A percentile compares a stretch with the other conserved stretches of the same genome.
Evolutionary conservation across 2,888 invertebrate species (phyloP).

Genomic region (Rhingia rostrata): DNA sequence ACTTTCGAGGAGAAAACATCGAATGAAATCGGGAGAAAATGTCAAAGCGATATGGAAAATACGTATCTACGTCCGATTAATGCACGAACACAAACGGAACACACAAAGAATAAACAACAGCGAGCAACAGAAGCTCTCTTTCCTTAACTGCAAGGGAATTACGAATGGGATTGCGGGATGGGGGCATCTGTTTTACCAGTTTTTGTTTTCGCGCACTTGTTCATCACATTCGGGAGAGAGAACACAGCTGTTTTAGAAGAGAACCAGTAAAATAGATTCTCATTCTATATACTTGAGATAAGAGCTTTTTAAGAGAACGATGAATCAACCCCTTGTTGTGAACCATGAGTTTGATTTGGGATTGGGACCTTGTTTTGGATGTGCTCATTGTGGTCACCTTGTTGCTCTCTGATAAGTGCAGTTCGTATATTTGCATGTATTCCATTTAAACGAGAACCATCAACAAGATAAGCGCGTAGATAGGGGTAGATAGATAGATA

Average conservation of each 20-base stretch:
- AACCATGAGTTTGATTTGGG: background rate
- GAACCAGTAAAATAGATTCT: background rate
- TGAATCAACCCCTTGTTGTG: background rate
- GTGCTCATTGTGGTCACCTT: background rate
- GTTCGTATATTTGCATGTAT: background rate
- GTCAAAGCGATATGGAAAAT: conserved; percentile 30
- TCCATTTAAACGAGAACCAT: conserved; percentile 6
- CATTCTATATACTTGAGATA: background rate
- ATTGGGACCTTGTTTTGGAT: background rate
- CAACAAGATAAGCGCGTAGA: background rate
- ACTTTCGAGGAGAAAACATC: conserved; percentile 16
- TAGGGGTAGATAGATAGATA: background rate
- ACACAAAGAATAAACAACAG: conserved; percentile 56
- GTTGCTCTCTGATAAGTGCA: conserved; percentile 21
- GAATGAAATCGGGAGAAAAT: conserved; percentile 34
- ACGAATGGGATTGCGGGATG: background rate
- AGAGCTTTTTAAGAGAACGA: conserved; percentile 24
- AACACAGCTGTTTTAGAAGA: conserved; percentile 1
- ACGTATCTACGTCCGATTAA: conserved; percentile 47
- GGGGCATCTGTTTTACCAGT: conserved; percentile 54
- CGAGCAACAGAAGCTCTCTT: conserved; percentile 68
- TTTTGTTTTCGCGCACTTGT: conserved; percentile 39
- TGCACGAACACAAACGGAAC: conserved; percentile 46
- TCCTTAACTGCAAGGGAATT: conserved; percentile 7
- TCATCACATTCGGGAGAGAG: conserved; percentile 25